Evolutionary conservation across 2,888 invertebrate genomes (phyloP), one percentile per base, ranked within the genome.

Genomic region (Andrena camellia): DNA sequence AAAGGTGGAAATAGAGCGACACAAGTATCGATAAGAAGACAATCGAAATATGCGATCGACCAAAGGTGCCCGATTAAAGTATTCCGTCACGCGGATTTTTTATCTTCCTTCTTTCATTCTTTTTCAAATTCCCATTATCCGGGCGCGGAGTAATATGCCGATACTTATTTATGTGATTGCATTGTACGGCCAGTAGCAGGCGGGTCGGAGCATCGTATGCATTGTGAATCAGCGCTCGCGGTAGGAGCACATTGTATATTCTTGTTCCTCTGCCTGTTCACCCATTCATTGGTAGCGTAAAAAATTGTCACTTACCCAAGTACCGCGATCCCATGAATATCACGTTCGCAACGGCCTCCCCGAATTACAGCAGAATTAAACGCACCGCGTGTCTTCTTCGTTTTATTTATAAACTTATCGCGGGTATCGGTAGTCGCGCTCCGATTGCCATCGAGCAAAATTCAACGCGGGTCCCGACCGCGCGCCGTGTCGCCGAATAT

Each of bases 111-210:
- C 20, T 1, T 13, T 26, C 60, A 8, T 33, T 54, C n/a, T 17
- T 66, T 71, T 67, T 50, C 60, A 57, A 59, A 74, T 78, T 78
- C 63, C 67, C 67, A 78, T 78, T 64, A 67, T 62, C 57, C 69
- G n/a, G 48, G 63, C n/a, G 31, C 75, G 50, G 72, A 50, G 74
- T 77, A 86, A 88, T 83, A 81, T 70, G 63, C 81, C 81, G 78
- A 88, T 88, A 84, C 74, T 88, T 88, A 86, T 88, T 86, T 86
- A 87, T 77, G 79, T 62, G 78, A 63, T 69, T 67, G 74, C 80
- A 77, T 83, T 81, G 78, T 78, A 67, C 57, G 29, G 42, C 69
- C 52, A 66, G 69, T 60, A 63, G 73, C 66, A 50, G 20, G 73
- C 73, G 72, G 50, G 75, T 35, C 62, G 75, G 54, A 71, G 85